These are phyloP conservation scores for Tragelaphus strepsiceros DNA, from an alignment of 2,113 vertebrate genomes.

Conservation along the genomic window DNA sequence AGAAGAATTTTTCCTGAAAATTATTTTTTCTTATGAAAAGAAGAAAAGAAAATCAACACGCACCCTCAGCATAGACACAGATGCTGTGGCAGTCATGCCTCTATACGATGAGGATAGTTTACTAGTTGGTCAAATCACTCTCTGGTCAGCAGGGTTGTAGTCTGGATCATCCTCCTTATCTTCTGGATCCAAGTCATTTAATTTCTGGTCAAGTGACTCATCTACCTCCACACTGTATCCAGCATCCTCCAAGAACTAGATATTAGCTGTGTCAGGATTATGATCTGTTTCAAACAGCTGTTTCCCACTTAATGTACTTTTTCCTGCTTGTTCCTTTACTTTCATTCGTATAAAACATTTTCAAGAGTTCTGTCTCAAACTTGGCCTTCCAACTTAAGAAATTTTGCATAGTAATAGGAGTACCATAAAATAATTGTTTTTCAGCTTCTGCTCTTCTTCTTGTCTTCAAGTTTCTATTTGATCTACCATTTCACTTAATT, in stretches of 20 bases:
- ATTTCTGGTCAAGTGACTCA: constrained; percentile 95
- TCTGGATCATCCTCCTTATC: constrained; percentile 93
- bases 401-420: constrained; percentile 80
- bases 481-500: constrained; percentile 63
- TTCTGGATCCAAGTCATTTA: constrained; percentile 92
- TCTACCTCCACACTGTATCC: constrained; percentile 95
- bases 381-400: constrained; percentile 41
- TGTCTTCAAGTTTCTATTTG: constrained; percentile 87
- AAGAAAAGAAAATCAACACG: constrained; percentile 8
- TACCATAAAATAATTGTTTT: background rate
- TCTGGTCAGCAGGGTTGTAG: constrained; percentile 91
- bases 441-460: constrained; percentile 76
- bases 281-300: constrained; percentile 96
- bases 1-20: constrained; percentile 68
- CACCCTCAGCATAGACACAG: constrained; percentile 75
- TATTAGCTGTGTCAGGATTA: constrained; percentile 95
- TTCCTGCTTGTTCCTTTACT: background rate
- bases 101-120: background rate
- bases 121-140: constrained; percentile 78
- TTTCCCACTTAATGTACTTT: constrained; percentile 80
- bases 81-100: constrained; percentile 76
- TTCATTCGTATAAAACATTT: background rate
- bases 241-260: constrained; percentile 95
- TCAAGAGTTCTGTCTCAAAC: background rate
- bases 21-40: constrained; percentile 36